Percentiles rank a stretch among this genome's conserved stretches.
phyloP scores from a whole-genome alignment of 2,888 invertebrate species.

The Ptilodon capucinus region DNA sequence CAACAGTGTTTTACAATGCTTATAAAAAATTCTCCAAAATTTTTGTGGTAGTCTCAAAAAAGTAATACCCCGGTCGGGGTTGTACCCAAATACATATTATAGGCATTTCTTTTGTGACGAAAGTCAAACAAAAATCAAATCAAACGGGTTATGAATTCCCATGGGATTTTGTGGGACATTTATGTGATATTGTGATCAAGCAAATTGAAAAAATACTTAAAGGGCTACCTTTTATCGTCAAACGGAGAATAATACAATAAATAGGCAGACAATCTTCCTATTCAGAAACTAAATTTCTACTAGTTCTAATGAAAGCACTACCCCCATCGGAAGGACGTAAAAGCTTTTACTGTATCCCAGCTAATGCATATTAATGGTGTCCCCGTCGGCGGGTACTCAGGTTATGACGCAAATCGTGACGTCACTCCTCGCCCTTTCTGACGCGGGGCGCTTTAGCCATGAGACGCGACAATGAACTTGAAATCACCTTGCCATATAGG shows the following conservation, averaged over 20 bases:
- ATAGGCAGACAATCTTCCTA: too few species aligned
- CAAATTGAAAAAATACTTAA: too few species aligned
- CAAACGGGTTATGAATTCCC: not conserved
- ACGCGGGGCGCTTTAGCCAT: conserved; percentile 10
- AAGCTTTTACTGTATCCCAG: conserved; percentile 29
- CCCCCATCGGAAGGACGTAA: conserved; percentile 11
- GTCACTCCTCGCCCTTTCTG: conserved; percentile 35
- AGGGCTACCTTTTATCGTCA: too few species aligned
- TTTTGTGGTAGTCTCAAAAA: too few species aligned
- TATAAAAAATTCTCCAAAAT: too few species aligned
- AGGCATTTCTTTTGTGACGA: not conserved
- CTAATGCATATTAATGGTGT: conserved; percentile 51
- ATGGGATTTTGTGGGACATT: not conserved
- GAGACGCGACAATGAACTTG: conserved; percentile 51
- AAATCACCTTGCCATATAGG: conserved; percentile 1
- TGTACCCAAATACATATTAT: too few species aligned
- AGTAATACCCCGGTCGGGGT: too few species aligned
- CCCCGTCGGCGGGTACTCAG: conserved; percentile 24
- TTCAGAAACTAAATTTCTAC: not conserved
- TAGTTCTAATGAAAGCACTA: not conserved
- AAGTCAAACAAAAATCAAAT: too few species aligned
- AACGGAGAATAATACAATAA: too few species aligned
- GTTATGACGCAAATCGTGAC: conserved; percentile 39
- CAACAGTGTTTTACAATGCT: too few species aligned
- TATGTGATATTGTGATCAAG: too few species aligned